Evolutionary conservation across 1,140 invertebrate species (phyloP), one percentile per base, ranked within the genome.

Genomic region (Drosophila repletoides): DNA sequence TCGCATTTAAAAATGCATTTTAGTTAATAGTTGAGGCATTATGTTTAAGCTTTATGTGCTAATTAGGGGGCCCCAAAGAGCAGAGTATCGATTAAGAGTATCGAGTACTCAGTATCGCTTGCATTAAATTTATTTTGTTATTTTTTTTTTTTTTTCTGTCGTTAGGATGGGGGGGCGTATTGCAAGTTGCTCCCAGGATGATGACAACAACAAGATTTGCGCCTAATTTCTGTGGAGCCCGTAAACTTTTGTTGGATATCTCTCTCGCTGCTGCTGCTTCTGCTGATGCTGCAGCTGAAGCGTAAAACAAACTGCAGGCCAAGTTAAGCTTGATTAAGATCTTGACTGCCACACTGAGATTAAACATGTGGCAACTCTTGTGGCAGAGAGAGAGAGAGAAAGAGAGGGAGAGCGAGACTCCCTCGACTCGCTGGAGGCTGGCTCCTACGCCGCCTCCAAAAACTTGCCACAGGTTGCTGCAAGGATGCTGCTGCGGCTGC

Each of bases 151-250:
- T n/a, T n/a, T n/a, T n/a, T n/a, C n/a, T n/a, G n/a, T n/a, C n/a
- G n/a, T n/a, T n/a, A n/a, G n/a, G n/a, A n/a, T n/a, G 17, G 17
- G 36, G 10, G 24, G 34, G 22, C 22, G 34, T 40, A 21, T 28
- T 40, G 51, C 36, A 10, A 14, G 33, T 22, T 17, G 17, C 15
- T 5, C 3, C n/a, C 28, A 52, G 19, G 46, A 48, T 41, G 51
- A 64, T 60, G 68, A 67, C 63, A 67, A 49, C 36, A 72, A 72
- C 72, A 83, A 83, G 77, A 81, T 83, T 72, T 75, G 68, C 67
- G 80, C 81, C 75, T 87, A 86, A 86, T 86, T 86, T 86, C 80
- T 73, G 59, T 68, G 52, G 70, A 72, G 80, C 79, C 86, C 74
- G 70, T 84, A 75, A 75, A 75, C 51, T 61, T n/a, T 80, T 63